Evolutionary conservation across 2,113 vertebrate species (phyloP).

Genomic region (Anhinga rufa): DNA sequence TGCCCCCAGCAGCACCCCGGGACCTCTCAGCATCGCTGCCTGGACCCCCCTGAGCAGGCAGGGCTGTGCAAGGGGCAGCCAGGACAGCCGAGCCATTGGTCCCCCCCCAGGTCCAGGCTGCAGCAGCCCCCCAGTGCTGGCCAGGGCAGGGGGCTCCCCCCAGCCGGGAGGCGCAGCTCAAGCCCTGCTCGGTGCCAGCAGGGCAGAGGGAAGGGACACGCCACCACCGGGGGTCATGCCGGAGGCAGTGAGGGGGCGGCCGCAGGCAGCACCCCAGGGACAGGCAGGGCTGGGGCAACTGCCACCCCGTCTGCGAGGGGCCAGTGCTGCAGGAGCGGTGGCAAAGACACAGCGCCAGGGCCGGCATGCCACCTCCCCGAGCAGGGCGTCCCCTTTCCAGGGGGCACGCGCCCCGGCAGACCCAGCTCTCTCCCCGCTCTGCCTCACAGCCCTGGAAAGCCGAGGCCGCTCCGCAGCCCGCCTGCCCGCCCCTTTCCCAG

Average conservation of each 20-base stretch:
- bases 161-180: not conserved
- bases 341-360: not conserved
- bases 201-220: not conserved
- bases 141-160: not conserved
- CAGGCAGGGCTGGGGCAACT: not conserved
- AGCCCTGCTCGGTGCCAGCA: not conserved
- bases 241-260: not conserved
- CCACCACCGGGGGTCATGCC: not conserved
- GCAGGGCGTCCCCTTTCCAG: not conserved
- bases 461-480: too few species aligned
- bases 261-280: not conserved
- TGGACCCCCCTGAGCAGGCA: too few species aligned
- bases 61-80: not conserved
- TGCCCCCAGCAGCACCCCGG: not conserved
- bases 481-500: too few species aligned
- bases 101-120: not conserved
- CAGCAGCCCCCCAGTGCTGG: not conserved
- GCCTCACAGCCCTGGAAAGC: not conserved
- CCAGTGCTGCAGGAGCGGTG: not conserved
- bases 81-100: too few species aligned
- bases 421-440: not conserved
- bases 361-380: not conserved
- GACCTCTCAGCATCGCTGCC: not conserved
- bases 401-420: accelerated
- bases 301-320: not conserved